phyloP scores from a whole-genome alignment of 2,797 vertebrate species.

The Coccyzus lansbergi region DNA sequence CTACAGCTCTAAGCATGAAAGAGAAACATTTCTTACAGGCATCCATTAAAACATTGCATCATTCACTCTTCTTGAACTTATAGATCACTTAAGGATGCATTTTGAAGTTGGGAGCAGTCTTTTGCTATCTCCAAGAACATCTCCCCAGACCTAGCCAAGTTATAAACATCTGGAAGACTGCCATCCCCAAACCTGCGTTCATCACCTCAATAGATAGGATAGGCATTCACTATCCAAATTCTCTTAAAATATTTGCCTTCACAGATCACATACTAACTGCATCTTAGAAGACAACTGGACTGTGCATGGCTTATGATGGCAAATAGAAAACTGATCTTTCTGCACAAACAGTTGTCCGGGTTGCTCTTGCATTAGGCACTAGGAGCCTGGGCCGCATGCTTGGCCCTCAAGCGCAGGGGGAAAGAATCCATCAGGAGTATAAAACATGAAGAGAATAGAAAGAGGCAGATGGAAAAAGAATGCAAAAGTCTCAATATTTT shows the following conservation, averaged over 20 bases:
- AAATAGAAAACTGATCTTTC: neutral
- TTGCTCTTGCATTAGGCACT: neutral
- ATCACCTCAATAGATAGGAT: neutral
- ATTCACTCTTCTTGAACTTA: neutral
- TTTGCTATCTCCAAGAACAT: neutral
- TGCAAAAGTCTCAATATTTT: neutral
- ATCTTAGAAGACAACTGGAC: neutral
- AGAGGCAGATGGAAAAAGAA: neutral
- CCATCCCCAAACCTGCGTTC: neutral
- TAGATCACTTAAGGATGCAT: neutral
- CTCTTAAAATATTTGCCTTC: neutral
- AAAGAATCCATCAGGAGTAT: neutral
- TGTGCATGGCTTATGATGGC: neutral
- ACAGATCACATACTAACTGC: neutral
- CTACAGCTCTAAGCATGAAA: neutral
- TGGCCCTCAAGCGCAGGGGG: no score
- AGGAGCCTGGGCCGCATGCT: accelerated
- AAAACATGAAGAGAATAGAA: neutral
- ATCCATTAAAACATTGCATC: neutral
- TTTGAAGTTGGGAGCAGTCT: neutral
- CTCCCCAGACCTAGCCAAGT: neutral
- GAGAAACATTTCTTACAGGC: neutral
- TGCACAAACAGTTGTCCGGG: neutral
- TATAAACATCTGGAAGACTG: neutral
- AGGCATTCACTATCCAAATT: neutral